Evolutionary conservation across 2,888 invertebrate species (phyloP).

Genomic region (Hypomecis atomaria): DNA sequence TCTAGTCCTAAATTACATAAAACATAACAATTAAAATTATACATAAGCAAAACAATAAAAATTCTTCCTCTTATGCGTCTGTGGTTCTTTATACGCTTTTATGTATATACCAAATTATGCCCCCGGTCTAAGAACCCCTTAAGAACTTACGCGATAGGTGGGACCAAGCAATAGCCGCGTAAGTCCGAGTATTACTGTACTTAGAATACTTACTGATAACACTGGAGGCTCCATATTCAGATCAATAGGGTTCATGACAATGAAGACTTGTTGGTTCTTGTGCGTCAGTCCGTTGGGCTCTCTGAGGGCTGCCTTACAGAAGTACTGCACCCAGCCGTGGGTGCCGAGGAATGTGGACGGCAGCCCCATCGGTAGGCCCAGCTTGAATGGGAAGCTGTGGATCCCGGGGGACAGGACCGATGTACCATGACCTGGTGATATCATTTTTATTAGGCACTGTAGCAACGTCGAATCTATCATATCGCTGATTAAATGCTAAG

Average conservation of each 20-base stretch:
- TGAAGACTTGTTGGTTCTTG: slow-evolving; percentile 98
- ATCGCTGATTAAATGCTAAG: too few relatives aligned
- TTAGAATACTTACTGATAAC: slow-evolving; percentile 88
- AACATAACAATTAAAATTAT: too few relatives aligned
- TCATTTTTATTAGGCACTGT: background rate
- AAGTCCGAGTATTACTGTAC: too few relatives aligned
- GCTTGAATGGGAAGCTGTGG: slow-evolving; percentile 97
- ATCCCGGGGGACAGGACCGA: slow-evolving; percentile 95
- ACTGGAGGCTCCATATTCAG: slow-evolving; percentile 95
- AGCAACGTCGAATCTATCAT: background rate
- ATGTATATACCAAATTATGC: too few relatives aligned
- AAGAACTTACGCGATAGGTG: too few relatives aligned
- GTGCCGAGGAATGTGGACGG: slow-evolving; percentile 97
- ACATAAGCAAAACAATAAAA: too few relatives aligned
- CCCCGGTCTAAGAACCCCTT: too few relatives aligned
- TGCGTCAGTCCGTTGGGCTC: slow-evolving; percentile 96
- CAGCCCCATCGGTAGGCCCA: slow-evolving; percentile 94
- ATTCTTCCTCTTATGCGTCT: too few relatives aligned
- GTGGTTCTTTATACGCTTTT: too few relatives aligned
- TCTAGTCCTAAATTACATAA: too few relatives aligned
- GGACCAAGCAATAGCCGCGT: too few relatives aligned
- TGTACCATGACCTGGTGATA: slow-evolving; percentile 88
- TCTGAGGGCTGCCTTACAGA: slow-evolving; percentile 94
- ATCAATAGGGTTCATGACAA: slow-evolving; percentile 98
- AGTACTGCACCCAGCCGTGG: slow-evolving; percentile 98